Evolutionary conservation across 2,113 vertebrate species (phyloP).

Genomic region (Myrmophylax atrothorax): DNA sequence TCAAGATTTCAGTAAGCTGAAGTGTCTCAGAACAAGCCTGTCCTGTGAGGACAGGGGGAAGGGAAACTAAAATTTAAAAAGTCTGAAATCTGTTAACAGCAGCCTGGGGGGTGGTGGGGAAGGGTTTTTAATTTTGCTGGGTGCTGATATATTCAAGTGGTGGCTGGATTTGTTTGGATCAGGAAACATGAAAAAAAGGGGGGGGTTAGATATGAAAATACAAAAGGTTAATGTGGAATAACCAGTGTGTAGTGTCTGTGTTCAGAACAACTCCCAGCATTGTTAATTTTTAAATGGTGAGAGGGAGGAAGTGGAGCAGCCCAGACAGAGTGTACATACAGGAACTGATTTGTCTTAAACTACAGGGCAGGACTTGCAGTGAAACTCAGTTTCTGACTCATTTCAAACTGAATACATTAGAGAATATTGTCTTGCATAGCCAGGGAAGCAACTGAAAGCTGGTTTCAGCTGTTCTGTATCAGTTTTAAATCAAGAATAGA

Average conservation of each 20-base stretch:
- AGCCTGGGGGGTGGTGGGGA: rapidly evolving
- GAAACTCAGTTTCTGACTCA: background rate
- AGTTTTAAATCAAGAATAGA: background rate
- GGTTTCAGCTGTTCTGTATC: background rate
- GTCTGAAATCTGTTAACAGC: background rate
- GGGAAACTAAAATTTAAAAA: background rate
- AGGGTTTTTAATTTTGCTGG: background rate
- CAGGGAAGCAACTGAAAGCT: background rate
- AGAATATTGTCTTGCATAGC: background rate
- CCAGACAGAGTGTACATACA: background rate
- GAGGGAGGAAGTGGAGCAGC: constrained; percentile 4
- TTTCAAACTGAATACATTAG: background rate
- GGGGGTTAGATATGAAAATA: background rate
- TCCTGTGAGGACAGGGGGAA: background rate
- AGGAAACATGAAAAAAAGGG: background rate
- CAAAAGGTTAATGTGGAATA: background rate
- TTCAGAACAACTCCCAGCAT: background rate
- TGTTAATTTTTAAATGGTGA: background rate
- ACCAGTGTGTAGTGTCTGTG: background rate
- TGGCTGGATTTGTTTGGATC: background rate
- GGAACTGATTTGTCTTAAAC: background rate
- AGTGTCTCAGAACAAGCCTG: background rate
- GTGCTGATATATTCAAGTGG: background rate
- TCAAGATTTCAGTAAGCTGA: background rate
- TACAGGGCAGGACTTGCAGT: background rate